Conservation (phyloP, 2,888 invertebrate species). For the Campopleginae sp. region DNA sequence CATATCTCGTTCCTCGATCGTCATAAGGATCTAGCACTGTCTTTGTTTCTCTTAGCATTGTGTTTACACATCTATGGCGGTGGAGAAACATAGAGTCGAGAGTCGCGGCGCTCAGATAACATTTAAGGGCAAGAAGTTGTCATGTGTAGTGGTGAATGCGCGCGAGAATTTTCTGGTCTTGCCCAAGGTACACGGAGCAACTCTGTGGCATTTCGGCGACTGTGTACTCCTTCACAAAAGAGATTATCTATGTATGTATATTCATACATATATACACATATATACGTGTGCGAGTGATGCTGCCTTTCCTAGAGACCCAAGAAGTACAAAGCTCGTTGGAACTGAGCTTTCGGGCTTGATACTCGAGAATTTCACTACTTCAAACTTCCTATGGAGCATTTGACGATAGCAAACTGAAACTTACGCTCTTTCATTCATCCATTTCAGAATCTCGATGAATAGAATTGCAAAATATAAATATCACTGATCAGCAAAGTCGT, state of each 20-base stretch:
- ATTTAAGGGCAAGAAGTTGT: conserved; percentile 21
- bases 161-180: conserved; percentile 1
- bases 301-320: conserved; percentile 19
- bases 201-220: not conserved
- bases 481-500: not conserved
- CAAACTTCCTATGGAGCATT: conserved; percentile 18
- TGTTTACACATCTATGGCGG: not conserved
- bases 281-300: conserved; percentile 10
- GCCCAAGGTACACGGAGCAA: not conserved
- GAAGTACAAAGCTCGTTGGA: conserved; percentile 31
- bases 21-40: not conserved
- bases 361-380: conserved; percentile 51
- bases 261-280: not conserved
- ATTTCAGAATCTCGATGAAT: not conserved
- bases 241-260: not conserved
- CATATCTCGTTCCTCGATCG: conserved; percentile 43
- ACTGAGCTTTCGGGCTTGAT: conserved; percentile 45
- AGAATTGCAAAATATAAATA: not conserved
- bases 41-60: not conserved
- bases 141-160: conserved; percentile 23
- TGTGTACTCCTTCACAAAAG: conserved; percentile 29
- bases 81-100: conserved; percentile 26
- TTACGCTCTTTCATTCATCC: not conserved
- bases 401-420: not conserved
- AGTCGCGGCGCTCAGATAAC: conserved; percentile 46